These are phyloP conservation scores for Pachyrhynchus sulphureomaculatus DNA, from an alignment of 1,140 invertebrate genomes.

Conservation along the genomic window DNA sequence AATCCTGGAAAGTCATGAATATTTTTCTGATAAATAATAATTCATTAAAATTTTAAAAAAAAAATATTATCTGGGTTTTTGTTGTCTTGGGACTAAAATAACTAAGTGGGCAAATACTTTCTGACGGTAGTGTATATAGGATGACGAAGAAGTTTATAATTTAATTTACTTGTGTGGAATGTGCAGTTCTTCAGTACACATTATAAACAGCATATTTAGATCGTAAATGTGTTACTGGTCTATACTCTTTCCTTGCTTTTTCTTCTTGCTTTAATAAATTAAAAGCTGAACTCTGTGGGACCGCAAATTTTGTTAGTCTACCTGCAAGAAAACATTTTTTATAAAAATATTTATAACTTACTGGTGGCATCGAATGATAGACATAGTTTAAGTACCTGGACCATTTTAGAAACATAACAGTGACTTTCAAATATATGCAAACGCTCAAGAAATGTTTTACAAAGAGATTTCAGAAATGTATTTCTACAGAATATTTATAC, in stretches of 20 bases:
- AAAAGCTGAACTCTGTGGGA: slow-evolving; percentile 45
- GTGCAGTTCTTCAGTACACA: slow-evolving; percentile 46
- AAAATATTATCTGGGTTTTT: too few species aligned
- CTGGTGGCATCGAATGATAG: not conserved
- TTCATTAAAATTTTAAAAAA: too few species aligned
- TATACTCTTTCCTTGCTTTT: slow-evolving; percentile 13
- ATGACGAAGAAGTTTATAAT: slow-evolving; percentile 43
- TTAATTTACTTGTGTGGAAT: slow-evolving; percentile 37
- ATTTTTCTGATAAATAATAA: slow-evolving; percentile 62
- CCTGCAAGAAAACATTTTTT: not conserved
- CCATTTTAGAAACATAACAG: too few species aligned
- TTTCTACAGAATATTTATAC: too few species aligned
- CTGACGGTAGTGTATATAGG: too few species aligned
- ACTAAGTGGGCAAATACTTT: too few species aligned
- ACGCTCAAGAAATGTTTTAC: too few species aligned
- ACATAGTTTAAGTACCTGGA: not conserved
- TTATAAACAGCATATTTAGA: slow-evolving; percentile 42
- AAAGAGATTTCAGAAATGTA: too few species aligned
- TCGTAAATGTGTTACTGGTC: slow-evolving; percentile 46
- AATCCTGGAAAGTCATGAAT: too few species aligned
- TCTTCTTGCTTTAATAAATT: slow-evolving; percentile 46
- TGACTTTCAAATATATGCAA: too few species aligned
- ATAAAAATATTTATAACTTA: not conserved
- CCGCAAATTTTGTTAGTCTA: slow-evolving; percentile 44
- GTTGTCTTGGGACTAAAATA: too few species aligned